Percentiles rank a stretch among this genome's conserved stretches.
Conservation (phyloP, 1,140 invertebrate species). For the Phenacoccus solenopsis region DNA sequence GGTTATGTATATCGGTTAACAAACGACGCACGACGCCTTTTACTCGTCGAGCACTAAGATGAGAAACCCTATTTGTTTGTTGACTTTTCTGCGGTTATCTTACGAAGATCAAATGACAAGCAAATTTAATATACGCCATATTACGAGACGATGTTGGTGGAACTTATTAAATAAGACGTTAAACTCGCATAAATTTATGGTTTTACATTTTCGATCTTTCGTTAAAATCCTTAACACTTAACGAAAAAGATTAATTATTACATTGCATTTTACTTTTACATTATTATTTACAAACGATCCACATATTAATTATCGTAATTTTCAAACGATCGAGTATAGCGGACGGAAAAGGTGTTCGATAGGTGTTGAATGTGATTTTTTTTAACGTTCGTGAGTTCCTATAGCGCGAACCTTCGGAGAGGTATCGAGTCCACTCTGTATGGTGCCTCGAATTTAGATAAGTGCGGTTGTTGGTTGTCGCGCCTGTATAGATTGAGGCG, state of each 20-base stretch:
- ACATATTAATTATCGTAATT: conserved; percentile 7
- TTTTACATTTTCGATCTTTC: conserved; percentile 16
- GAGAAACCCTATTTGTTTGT: conserved; percentile 7
- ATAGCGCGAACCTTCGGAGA: background rate
- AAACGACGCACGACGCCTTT: background rate
- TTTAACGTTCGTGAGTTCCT: too few relatives aligned
- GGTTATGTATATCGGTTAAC: too few relatives aligned
- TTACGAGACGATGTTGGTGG: conserved; percentile 6
- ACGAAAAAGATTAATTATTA: conserved; percentile 14
- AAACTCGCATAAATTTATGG: conserved; percentile 14
- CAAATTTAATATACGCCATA: conserved; percentile 16
- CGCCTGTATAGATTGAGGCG: background rate
- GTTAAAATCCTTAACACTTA: conserved; percentile 16
- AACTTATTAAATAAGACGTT: conserved; percentile 17
- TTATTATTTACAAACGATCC: conserved; percentile 11
- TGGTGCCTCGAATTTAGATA: background rate
- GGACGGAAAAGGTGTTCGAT: background rate
- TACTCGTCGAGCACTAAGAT: too few relatives aligned
- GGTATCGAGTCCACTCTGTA: background rate
- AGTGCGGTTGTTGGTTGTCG: too few relatives aligned
- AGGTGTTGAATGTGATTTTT: background rate
- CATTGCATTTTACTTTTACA: conserved; percentile 10
- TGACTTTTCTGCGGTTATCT: conserved; percentile 17
- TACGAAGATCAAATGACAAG: conserved; percentile 13
- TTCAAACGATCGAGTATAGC: too few relatives aligned